Evolutionary conservation across 2,113 vertebrate species (phyloP).

Genomic region (Oriolus oriolus): DNA sequence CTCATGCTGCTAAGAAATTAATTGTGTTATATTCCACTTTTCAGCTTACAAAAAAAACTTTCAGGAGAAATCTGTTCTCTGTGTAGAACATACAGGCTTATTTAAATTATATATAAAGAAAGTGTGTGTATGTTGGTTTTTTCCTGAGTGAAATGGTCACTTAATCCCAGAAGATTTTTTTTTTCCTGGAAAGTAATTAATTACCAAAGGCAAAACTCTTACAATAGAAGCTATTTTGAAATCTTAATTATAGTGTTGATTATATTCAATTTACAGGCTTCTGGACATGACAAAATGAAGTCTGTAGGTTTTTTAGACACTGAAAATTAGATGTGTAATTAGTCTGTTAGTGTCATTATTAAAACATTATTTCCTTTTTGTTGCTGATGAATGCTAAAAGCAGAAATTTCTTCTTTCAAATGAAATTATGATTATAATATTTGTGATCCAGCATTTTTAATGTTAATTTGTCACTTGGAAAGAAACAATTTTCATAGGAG

Average conservation of each 20-base stretch:
- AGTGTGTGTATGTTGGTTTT: not conserved
- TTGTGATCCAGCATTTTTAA: not conserved
- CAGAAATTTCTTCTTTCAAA: not conserved
- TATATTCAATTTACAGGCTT: not conserved
- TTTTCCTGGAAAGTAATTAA: not conserved
- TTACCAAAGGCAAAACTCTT: not conserved
- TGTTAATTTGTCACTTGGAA: slow-evolving; percentile 35
- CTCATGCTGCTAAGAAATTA: not conserved
- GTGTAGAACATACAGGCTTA: not conserved
- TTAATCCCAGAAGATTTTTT: not conserved
- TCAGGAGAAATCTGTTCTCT: not conserved
- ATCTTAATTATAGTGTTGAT: not conserved
- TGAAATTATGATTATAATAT: not conserved
- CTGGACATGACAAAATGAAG: slow-evolving; percentile 13
- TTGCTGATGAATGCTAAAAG: not conserved
- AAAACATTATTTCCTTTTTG: not conserved
- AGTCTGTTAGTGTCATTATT: not conserved
- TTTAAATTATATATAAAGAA: not conserved
- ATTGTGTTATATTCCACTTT: not conserved
- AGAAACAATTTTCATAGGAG: not conserved
- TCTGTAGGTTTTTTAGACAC: not conserved
- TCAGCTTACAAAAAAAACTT: not conserved
- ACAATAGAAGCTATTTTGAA: not conserved
- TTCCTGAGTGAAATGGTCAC: not conserved
- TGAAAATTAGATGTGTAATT: not conserved